These are phyloP conservation scores for Pachyuromys duprasi DNA, from an alignment of 2,797 vertebrate species.

Conservation along the genomic window DNA sequence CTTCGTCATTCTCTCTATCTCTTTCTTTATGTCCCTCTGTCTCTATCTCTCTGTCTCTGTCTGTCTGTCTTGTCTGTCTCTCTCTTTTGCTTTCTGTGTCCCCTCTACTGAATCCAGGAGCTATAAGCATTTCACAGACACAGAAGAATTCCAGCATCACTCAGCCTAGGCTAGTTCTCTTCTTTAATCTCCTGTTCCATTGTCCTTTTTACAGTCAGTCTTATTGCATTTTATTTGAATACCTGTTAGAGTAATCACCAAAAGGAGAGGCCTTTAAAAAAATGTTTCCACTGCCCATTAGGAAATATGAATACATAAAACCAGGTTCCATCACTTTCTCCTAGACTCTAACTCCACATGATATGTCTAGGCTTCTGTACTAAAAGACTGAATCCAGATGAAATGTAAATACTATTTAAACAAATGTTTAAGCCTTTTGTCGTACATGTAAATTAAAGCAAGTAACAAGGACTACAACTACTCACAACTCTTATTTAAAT, in stretches of 20 bases:
- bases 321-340: neutral
- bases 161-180: neutral
- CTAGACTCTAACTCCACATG: neutral
- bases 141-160: neutral
- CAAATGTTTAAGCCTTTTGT: slow-evolving; percentile 18
- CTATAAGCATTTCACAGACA: neutral
- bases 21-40: no score
- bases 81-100: neutral
- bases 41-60: no score
- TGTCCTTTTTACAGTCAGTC: slow-evolving; percentile 2
- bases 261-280: neutral
- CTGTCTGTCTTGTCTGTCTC: no score
- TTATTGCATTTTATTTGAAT: slow-evolving; percentile 10
- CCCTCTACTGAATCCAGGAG: neutral
- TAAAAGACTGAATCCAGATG: slow-evolving; percentile 23
- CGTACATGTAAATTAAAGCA: slow-evolving; percentile 27
- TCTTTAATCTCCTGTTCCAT: neutral
- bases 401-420: slow-evolving; percentile 56
- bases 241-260: neutral
- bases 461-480: slow-evolving; percentile 18
- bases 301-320: slow-evolving; percentile 15
- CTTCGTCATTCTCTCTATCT: neutral
- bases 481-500: slow-evolving; percentile 31
- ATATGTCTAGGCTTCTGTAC: slow-evolving; percentile 7
- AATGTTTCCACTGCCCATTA: neutral